Evolutionary conservation across 2,797 vertebrate genomes (phyloP).

Genomic region (Odontamblyopus lacepedii): DNA sequence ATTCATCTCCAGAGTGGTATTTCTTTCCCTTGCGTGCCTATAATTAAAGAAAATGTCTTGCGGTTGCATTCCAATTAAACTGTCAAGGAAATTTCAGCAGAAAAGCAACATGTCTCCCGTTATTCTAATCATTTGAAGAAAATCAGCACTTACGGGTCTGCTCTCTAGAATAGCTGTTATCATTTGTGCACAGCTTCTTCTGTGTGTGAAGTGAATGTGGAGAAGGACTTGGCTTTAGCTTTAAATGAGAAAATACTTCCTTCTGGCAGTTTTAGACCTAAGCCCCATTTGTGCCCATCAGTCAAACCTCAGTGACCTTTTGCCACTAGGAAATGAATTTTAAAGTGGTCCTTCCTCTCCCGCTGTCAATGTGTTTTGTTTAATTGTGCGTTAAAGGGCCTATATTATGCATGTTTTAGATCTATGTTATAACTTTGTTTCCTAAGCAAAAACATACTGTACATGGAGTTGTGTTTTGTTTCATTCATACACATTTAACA

Average conservation of each 20-base stretch:
- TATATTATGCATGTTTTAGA: neutral
- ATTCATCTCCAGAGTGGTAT: conserved; percentile 20
- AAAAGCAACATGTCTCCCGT: conserved; percentile 24
- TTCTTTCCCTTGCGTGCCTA: conserved; percentile 21
- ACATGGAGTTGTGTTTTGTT: too few species aligned
- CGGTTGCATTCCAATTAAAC: conserved; percentile 43
- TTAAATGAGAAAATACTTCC: conserved; percentile 5
- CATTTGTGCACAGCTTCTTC: conserved; percentile 15
- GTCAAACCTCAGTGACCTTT: conserved; percentile 16
- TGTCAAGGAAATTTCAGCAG: conserved; percentile 39
- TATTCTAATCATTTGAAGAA: conserved; percentile 35
- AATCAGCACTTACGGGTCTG: conserved; percentile 21
- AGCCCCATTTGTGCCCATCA: conserved; percentile 8
- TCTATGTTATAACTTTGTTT: neutral
- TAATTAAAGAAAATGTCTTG: conserved; percentile 30
- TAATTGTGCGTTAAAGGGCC: neutral
- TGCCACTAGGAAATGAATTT: neutral
- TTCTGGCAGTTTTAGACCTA: neutral
- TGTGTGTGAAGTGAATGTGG: neutral
- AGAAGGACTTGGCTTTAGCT: neutral
- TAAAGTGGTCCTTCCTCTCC: neutral
- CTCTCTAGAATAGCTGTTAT: conserved; percentile 18
- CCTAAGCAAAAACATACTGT: too few species aligned
- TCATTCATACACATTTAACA: too few species aligned
- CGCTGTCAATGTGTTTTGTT: neutral